These are phyloP conservation scores for Gymnoscopelus braueri DNA, from an alignment of 2,797 vertebrate genomes.

Conservation along the genomic window DNA sequence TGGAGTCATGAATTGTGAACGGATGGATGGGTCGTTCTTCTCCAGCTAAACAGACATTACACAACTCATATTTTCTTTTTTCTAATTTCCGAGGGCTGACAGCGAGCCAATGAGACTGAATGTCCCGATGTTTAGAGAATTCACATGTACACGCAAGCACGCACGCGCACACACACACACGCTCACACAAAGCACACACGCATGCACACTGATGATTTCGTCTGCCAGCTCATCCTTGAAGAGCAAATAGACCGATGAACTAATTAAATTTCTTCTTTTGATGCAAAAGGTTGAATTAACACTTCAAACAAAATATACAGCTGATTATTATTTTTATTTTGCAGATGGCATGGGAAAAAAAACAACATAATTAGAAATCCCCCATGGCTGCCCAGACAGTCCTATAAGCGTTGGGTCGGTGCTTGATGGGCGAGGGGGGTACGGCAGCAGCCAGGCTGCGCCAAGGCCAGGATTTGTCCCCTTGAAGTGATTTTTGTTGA, in stretches of 20 bases:
- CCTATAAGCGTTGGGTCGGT: conserved; percentile 44
- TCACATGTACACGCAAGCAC: neutral
- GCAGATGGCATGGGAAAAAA: conserved; percentile 54
- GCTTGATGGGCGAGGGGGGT: conserved; percentile 75
- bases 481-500: conserved; percentile 82
- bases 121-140: neutral
- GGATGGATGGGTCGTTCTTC: too few species aligned
- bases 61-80: neutral
- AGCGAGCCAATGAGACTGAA: conserved; percentile 16
- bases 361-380: conserved; percentile 73
- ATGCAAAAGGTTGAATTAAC: conserved; percentile 13
- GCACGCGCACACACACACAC: neutral
- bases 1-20: too few species aligned
- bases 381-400: conserved; percentile 70
- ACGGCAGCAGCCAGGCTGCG: conserved; percentile 41
- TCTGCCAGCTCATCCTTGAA: conserved; percentile 54
- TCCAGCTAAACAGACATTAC: neutral
- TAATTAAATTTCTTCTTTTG: neutral
- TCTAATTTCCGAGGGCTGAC: conserved; percentile 6
- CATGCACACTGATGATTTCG: neutral
- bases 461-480: conserved; percentile 74
- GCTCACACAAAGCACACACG: conserved; percentile 11
- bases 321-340: conserved; percentile 63
- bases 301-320: conserved; percentile 46
- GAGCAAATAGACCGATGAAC: conserved; percentile 21